Base-by-base conservation (phyloP, 2,797 vertebrate species). In the Picus viridis region DNA sequence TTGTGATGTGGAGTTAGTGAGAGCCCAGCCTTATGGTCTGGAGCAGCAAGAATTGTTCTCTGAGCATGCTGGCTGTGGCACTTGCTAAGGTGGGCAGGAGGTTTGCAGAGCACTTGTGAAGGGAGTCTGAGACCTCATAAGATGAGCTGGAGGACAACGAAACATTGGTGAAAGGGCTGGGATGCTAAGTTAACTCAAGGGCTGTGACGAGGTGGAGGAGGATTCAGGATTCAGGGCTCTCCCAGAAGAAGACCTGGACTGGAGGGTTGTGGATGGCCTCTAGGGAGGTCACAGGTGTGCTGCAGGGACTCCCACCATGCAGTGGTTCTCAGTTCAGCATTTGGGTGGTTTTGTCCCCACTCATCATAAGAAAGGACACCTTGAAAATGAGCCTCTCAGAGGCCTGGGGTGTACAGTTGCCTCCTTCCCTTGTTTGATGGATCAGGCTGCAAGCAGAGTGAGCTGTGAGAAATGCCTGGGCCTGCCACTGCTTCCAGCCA, bases 151-250 rank as follows among this genome's bases (percentile, higher is more conserved):
- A 67, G 63, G 41, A 26, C 1, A 2, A 12, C 0, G 2, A 45
- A 26, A 1, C 43, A 30, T 8, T 34, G 22, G 12, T 53, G 39
- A n/a, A 86, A 47, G 53, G 30, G 43, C 57, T 56, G 57, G 29
- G 51, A 26, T 59, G 64, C 36, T 0, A 2, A 19, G 27, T 49
- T 87, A 16, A 1, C 6, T 34, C 3, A 1, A 24, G 32, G 16
- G 64, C 68, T 65, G 12, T 79, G 63, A 16, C n/a, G 8, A n/a
- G 34, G n/a, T 47, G 22, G 59, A 59, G 43, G 53, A 47, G 57
- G n/a, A 43, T 24, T 58, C 9, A 18, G 82, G 80, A 72, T 23
- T 45, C 73, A 2, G 13, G 54, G 73, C 24, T 67, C 27, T 61
- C 64, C 45, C 61, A 67, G 49, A 2, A 0, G 17, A 22, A 63